phyloP scores from a whole-genome alignment of 2,113 vertebrate species.

The Calonectris borealis region DNA sequence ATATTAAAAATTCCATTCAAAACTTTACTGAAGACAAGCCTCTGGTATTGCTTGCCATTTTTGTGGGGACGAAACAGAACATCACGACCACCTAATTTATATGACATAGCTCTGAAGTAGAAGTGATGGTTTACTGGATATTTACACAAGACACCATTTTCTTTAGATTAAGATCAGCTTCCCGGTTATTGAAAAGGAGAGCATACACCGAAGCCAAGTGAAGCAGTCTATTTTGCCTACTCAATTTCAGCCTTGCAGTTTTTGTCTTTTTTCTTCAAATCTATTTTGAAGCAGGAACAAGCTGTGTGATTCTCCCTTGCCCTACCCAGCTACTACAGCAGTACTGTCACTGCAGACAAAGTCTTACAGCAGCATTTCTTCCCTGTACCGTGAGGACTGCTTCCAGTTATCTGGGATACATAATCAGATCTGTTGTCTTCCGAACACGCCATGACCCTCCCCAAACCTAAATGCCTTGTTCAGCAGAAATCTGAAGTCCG shows the following conservation, averaged over 20 bases:
- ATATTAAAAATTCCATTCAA: not conserved
- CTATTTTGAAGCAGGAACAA: not conserved
- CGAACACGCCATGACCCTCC: not conserved
- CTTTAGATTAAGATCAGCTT: not conserved
- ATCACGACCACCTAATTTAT: not conserved
- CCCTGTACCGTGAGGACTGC: not conserved
- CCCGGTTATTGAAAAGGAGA: not conserved
- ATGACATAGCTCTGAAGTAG: rapidly evolving
- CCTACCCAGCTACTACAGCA: not conserved
- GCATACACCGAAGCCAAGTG: not conserved
- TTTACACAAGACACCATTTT: not conserved
- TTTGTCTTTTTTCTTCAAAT: not conserved
- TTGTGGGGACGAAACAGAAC: not conserved
- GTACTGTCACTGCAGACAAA: rapidly evolving
- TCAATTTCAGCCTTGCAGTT: not conserved
- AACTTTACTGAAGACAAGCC: not conserved
- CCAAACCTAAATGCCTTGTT: not conserved
- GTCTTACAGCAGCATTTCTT: not conserved
- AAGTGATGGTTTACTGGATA: not conserved
- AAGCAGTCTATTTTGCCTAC: not conserved
- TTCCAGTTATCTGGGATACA: not conserved
- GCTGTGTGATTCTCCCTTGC: not conserved
- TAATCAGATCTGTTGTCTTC: not conserved
- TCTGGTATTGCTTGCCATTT: not conserved
- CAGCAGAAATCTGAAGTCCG: not conserved